Evolutionary conservation across 2,797 vertebrate species (phyloP), one percentile per base, ranked within the genome.

Genomic region (Sebastes itinus): DNA sequence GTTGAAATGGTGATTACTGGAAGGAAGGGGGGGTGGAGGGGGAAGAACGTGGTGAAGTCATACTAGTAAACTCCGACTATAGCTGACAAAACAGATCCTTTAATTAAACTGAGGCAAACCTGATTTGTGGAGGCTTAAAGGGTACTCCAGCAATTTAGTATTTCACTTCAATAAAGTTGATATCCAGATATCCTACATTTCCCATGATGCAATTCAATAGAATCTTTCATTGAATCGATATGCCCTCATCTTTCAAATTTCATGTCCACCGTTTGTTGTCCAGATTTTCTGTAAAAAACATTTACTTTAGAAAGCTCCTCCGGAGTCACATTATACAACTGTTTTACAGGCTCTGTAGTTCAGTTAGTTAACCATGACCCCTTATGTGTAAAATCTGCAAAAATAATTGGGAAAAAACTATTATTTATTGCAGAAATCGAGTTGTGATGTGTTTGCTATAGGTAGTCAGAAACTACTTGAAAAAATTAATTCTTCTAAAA

Each of bases 21-120:
- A 59, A 49, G 0, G 42, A 49, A 18, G 16, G 14, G 0, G 5
- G 35, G 33, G 23, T 2, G 4, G 28, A 6, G 32, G 14, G 4
- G 14, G 4, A 66, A 23, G 28, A 67, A 72, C 6, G 1, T 16
- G 12, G 6, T 38, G n/a, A 27, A 13, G 20, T 14, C 35, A 32
- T 42, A 55, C n/a, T n/a, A 61, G 60, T 30, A 7, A 9, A 30
- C 16, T 8, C 35, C 4, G 4, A 30, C 30, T 59, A 4, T 1
- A 67, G n/a, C 55, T 28, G 28, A 59, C 33, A 55, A 30, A 11
- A 54, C 56, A 18, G 33, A 52, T 49, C 13, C 14, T 66, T 67
- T 52, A 8, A 55, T 66, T 38, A 30, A 46, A 69, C 25, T 0
- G n/a, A 62, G 46, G 12, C 18, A 65, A 52, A 59, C 32, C 33